Percentiles rank a stretch among this genome's conserved stretches.
phyloP scores from a whole-genome alignment of 2,797 vertebrate genomes.

The Arnoldichthys spilopterus region DNA sequence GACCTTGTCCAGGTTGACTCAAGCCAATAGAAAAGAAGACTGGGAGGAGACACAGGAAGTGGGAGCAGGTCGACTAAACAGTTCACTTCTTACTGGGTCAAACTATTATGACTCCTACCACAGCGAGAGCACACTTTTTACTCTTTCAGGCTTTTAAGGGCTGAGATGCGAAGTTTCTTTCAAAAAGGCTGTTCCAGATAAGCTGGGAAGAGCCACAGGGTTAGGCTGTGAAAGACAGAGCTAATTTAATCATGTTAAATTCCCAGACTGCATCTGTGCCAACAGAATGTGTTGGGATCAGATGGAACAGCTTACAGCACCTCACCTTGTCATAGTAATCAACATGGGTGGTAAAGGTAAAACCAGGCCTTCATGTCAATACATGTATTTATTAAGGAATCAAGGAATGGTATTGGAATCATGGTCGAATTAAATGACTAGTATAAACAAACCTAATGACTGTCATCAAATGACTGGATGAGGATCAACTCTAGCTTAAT shows the following conservation, averaged over 20 bases:
- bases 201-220: not conserved
- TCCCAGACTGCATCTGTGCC: constrained; percentile 8
- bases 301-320: not conserved
- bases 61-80: constrained; percentile 44
- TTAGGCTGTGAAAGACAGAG: not conserved
- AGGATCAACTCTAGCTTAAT: not conserved
- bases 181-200: not conserved
- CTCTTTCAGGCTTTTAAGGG: not conserved
- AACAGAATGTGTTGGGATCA: constrained; percentile 11
- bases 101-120: not conserved
- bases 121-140: not conserved
- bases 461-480: not conserved
- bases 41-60: constrained; percentile 36
- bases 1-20: constrained; percentile 33
- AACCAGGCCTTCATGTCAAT: not conserved
- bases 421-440: not conserved
- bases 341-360: not conserved
- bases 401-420: not conserved
- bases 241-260: constrained; percentile 14
- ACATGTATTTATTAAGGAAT: not conserved
- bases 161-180: not conserved
- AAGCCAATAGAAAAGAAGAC: constrained; percentile 14
- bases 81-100: constrained; percentile 7
- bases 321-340: not conserved
- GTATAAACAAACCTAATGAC: not conserved